Evolutionary conservation across 2,888 invertebrate species (phyloP).

Genomic region (Trissonchulus sp.): DNA sequence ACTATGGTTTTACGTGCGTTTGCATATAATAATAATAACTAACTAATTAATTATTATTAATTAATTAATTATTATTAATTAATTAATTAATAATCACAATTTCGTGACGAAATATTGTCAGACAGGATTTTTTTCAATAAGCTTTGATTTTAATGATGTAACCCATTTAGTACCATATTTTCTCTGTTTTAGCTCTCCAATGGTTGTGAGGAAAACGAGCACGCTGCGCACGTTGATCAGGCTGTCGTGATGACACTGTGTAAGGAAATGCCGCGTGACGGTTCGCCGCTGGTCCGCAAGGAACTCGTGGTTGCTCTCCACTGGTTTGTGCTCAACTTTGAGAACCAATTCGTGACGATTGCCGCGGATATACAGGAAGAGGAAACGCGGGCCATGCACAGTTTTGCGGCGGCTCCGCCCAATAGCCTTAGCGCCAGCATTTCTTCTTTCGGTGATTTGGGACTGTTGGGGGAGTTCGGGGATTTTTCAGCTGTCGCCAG

Average conservation of each 20-base stretch:
- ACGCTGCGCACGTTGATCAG: constrained; percentile 67
- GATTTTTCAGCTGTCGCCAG: not conserved
- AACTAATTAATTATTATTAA: no score
- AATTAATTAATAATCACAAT: no score
- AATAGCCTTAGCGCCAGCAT: not conserved
- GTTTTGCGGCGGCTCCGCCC: not conserved
- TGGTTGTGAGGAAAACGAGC: constrained; percentile 46
- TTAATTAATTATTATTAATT: no score
- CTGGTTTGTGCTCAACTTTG: constrained; percentile 67
- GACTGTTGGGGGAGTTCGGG: not conserved
- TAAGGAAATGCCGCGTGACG: constrained; percentile 70
- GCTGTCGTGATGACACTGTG: constrained; percentile 80
- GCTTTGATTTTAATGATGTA: no score
- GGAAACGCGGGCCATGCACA: not conserved
- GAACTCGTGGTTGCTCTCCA: constrained; percentile 66
- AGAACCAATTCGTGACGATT: constrained; percentile 68
- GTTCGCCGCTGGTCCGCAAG: constrained; percentile 75
- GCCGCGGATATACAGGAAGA: constrained; percentile 38
- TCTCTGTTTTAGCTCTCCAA: constrained; percentile 40
- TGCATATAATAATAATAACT: no score
- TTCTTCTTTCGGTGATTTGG: not conserved
- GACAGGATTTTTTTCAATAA: no score
- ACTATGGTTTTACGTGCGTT: no score
- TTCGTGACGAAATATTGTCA: no score
- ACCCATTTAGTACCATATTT: no score